phyloP scores from a whole-genome alignment of 1,140 invertebrate species.

The Samia ricini region DNA sequence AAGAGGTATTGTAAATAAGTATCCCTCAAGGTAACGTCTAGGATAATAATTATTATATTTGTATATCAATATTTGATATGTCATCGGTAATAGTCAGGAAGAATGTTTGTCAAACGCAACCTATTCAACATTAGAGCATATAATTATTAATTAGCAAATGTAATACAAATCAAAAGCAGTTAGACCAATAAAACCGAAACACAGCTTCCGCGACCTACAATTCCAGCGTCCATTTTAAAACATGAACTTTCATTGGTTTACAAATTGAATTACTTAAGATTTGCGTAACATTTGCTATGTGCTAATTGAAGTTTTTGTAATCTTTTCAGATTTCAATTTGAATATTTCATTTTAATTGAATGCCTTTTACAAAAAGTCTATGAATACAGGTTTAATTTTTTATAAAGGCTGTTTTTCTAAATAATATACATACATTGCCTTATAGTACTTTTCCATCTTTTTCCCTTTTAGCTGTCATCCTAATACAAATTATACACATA shows the following conservation, averaged over 20 bases:
- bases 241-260: slow-evolving; percentile 7
- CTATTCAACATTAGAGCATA: neutral
- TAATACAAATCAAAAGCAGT: neutral
- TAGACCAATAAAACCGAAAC: neutral
- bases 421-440: too few species aligned
- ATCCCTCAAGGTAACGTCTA: too few species aligned
- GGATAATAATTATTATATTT: too few species aligned
- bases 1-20: too few species aligned
- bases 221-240: neutral
- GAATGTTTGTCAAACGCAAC: neutral
- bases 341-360: slow-evolving; percentile 1
- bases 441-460: too few species aligned
- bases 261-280: slow-evolving; percentile 8
- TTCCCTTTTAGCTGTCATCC: too few species aligned
- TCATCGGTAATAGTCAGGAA: too few species aligned
- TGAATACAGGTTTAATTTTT: too few species aligned
- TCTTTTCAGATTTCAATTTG: slow-evolving; percentile 6
- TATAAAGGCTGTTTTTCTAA: too few species aligned
- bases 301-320: neutral
- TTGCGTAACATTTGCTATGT: slow-evolving; percentile 7
- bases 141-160: neutral
- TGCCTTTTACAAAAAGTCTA: neutral
- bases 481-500: too few species aligned
- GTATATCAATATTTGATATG: neutral
- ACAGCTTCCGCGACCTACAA: slow-evolving; percentile 6